Percentiles rank a stretch among this genome's conserved stretches.
Conservation (phyloP, 1,140 invertebrate genomes). For the Aphidius gifuensis region DNA sequence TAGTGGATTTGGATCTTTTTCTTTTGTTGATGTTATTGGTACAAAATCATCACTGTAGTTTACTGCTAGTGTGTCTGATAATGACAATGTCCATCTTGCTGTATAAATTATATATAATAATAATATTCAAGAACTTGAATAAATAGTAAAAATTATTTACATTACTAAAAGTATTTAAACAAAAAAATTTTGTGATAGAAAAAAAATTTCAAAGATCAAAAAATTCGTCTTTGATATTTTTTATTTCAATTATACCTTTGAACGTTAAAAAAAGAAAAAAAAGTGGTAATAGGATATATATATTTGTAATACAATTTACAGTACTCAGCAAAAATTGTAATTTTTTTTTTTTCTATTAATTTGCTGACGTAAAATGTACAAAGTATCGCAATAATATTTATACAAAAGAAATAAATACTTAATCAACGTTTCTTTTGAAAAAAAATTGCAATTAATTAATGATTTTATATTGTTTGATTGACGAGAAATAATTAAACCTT, state of each 20-base stretch:
- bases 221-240: not conserved
- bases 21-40: constrained; percentile 32
- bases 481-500: too few species aligned
- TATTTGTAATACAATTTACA: constrained; percentile 8
- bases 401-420: too few species aligned
- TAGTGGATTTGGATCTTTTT: constrained; percentile 28
- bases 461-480: too few species aligned
- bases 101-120: constrained; percentile 21
- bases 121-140: constrained; percentile 4
- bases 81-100: constrained; percentile 56
- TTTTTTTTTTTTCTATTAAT: too few species aligned
- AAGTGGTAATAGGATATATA: constrained; percentile 1
- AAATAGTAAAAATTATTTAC: not conserved
- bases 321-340: constrained; percentile 3
- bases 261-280: not conserved
- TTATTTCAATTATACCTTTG: not conserved
- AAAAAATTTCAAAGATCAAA: too few species aligned
- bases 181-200: too few species aligned
- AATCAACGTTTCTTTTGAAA: too few species aligned
- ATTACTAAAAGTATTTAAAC: not conserved
- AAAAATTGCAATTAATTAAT: too few species aligned
- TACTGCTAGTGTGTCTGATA: constrained; percentile 58
- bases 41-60: constrained; percentile 50
- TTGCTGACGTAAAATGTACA: too few species aligned
- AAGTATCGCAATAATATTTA: too few species aligned